Percentiles rank a stretch among this genome's conserved stretches.
Evolutionary conservation across 2,113 vertebrate species (phyloP).

Genomic region (Suricata suricatta): DNA sequence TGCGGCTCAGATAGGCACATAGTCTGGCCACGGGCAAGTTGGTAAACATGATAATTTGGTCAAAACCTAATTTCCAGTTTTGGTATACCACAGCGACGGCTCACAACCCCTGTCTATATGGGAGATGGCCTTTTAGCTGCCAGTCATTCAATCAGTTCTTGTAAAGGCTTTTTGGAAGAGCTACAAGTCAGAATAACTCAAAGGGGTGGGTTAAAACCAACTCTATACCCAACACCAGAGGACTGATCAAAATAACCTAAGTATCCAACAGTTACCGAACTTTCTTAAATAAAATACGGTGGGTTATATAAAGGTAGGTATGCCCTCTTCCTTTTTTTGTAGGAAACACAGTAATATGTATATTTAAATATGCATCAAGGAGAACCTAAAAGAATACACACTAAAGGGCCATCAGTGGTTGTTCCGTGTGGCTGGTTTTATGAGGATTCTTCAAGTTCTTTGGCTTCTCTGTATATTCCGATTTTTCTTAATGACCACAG

Average conservation of each 20-base stretch:
- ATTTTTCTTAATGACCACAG: not conserved
- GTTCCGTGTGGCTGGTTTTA: not conserved
- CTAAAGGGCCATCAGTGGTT: not conserved
- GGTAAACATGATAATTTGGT: not conserved
- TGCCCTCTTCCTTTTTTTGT: not conserved
- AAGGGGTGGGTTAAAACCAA: not conserved
- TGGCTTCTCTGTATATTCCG: not conserved
- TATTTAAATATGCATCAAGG: not conserved
- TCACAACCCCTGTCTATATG: not conserved
- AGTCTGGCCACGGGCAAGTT: constrained; percentile 22
- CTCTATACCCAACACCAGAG: not conserved
- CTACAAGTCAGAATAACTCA: constrained; percentile 8
- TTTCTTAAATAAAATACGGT: constrained; percentile 2
- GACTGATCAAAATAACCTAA: constrained; percentile 10
- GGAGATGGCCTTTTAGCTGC: not conserved
- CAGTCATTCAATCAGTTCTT: not conserved
- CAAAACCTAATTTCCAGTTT: constrained; percentile 48
- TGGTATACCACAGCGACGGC: not conserved
- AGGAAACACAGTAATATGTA: not conserved
- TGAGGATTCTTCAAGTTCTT: not conserved
- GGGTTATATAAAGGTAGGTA: not conserved
- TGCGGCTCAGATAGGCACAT: not conserved
- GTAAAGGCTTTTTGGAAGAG: not conserved
- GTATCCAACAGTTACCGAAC: not conserved
- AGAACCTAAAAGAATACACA: not conserved